These are phyloP conservation scores for Trogon surrucura DNA, from an alignment of 2,113 vertebrate genomes.

Conservation along the genomic window DNA sequence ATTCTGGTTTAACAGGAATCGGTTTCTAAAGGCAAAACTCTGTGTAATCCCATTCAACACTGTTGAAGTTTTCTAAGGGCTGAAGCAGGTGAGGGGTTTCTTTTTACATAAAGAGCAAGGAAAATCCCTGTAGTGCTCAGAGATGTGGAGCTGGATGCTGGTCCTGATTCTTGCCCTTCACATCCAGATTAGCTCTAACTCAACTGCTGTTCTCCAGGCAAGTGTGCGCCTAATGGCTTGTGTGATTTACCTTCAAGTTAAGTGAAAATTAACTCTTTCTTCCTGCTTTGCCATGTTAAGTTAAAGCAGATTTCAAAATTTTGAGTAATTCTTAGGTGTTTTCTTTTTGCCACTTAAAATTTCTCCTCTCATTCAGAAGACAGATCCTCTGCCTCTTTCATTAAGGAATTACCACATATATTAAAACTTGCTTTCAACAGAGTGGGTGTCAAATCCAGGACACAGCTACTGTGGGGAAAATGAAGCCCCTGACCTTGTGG, in stretches of 20 bases:
- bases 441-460: neutral
- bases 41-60: accelerated
- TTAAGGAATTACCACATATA: neutral
- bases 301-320: neutral
- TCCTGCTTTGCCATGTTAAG: neutral
- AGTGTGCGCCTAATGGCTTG: neutral
- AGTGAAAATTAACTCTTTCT: neutral
- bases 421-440: neutral
- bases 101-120: accelerated
- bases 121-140: neutral
- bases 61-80: neutral
- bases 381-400: neutral
- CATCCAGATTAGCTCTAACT: neutral
- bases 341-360: neutral
- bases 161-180: neutral
- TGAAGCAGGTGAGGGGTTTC: neutral
- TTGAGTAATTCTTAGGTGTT: neutral
- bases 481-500: neutral
- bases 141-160: neutral
- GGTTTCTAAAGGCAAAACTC: neutral
- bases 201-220: neutral
- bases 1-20: neutral
- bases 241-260: neutral
- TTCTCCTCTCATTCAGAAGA: neutral
- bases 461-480: accelerated